Percentiles rank a stretch among this genome's conserved stretches.
Conservation (phyloP, 2,113 vertebrate genomes). For the Saguinus imperator region DNA sequence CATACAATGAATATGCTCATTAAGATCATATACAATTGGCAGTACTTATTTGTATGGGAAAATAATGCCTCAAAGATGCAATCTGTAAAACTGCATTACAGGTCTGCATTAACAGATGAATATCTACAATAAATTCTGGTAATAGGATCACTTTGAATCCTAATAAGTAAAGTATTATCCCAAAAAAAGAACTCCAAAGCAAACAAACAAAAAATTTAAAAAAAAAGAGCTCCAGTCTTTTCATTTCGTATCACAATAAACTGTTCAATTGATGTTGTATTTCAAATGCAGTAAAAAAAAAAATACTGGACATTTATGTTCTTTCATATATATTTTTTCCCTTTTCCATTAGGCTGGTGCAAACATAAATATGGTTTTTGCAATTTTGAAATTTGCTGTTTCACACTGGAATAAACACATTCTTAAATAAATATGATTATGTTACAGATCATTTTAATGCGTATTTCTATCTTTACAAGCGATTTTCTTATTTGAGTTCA, state of each 20-base stretch:
- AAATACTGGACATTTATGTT: not conserved
- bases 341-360: not conserved
- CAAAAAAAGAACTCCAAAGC: not conserved
- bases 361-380: no score
- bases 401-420: no score
- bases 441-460: no score
- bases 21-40: not conserved
- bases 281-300: constrained; percentile 3
- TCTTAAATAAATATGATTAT: no score
- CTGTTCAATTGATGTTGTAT: not conserved
- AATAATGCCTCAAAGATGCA: constrained; percentile 19
- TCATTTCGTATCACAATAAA: constrained; percentile 2
- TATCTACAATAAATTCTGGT: not conserved
- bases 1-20: not conserved
- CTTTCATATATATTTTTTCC: not conserved
- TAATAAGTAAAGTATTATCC: not conserved
- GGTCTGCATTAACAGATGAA: constrained; percentile 12
- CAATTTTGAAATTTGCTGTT: no score
- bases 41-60: not conserved
- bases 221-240: not conserved
- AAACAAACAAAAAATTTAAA: no score
- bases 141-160: not conserved
- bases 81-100: not conserved
- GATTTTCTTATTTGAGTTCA: no score
- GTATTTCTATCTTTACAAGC: no score